Conservation (phyloP, 2,888 invertebrate species). For the Apamea anceps region DNA sequence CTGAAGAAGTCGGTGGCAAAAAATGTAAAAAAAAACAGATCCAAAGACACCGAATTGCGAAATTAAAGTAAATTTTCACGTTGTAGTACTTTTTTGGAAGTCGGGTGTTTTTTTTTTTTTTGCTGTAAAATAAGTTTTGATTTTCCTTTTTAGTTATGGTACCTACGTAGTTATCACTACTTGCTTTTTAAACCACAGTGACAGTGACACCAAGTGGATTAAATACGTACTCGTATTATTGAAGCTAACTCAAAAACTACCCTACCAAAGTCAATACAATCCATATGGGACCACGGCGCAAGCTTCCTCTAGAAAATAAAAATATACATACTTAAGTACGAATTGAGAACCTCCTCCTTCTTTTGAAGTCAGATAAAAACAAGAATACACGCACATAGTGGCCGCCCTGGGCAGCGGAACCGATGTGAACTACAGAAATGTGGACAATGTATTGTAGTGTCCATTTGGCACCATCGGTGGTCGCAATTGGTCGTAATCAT, state of each 20-base stretch:
- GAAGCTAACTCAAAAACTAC: not conserved
- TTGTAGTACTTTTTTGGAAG: not conserved
- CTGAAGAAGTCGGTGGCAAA: no score
- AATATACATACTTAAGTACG: not conserved
- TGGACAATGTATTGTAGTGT: not conserved
- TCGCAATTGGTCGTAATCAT: not conserved
- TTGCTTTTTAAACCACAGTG: not conserved
- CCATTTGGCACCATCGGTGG: not conserved
- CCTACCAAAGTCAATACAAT: not conserved
- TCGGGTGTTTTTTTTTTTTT: no score
- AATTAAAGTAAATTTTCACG: not conserved
- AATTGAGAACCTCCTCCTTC: not conserved
- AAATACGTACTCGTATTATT: not conserved
- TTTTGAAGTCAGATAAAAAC: not conserved
- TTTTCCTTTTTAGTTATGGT: not conserved
- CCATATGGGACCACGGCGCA: not conserved
- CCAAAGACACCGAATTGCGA: no score
- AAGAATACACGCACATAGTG: not conserved
- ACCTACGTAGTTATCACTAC: not conserved
- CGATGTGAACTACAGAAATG: not conserved
- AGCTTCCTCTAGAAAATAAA: not conserved
- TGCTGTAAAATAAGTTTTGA: no score
- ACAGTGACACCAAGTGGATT: not conserved
- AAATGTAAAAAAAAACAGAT: no score
- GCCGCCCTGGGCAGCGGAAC: not conserved